Conservation (phyloP, 2,113 vertebrate genomes). For the Chamaetylas fuelleborni region DNA sequence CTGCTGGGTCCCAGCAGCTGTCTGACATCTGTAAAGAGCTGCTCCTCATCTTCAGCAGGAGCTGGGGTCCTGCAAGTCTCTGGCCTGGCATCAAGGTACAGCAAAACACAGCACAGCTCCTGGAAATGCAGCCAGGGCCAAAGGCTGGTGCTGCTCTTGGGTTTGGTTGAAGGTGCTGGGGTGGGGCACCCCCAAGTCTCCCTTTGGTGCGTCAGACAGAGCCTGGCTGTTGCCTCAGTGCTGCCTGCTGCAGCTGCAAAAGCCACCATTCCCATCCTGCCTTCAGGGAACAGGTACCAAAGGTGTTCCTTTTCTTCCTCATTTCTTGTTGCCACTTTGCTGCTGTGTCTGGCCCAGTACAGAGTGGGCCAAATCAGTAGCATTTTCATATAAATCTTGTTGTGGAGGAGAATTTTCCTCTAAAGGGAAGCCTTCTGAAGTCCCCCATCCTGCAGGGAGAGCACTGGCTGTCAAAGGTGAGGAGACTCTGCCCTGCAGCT, state of each 20-base stretch:
- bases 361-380: background rate
- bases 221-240: background rate
- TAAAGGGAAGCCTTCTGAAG: background rate
- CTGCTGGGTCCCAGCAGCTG: no score
- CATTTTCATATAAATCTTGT: background rate
- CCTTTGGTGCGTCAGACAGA: no score
- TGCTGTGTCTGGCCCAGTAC: background rate
- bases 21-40: background rate
- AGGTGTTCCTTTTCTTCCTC: background rate
- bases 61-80: background rate
- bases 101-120: background rate
- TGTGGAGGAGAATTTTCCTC: background rate
- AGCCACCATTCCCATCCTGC: background rate
- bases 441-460: background rate
- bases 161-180: background rate
- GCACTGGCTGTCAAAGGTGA: rapidly evolving
- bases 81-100: background rate
- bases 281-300: background rate
- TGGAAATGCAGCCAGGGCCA: background rate
- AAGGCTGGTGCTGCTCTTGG: background rate
- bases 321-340: background rate
- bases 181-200: background rate
- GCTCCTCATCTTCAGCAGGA: background rate
- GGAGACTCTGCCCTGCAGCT: rapidly evolving
- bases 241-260: background rate